Conservation (phyloP, 2,888 invertebrate species). For the Euphydryas editha region DNA sequence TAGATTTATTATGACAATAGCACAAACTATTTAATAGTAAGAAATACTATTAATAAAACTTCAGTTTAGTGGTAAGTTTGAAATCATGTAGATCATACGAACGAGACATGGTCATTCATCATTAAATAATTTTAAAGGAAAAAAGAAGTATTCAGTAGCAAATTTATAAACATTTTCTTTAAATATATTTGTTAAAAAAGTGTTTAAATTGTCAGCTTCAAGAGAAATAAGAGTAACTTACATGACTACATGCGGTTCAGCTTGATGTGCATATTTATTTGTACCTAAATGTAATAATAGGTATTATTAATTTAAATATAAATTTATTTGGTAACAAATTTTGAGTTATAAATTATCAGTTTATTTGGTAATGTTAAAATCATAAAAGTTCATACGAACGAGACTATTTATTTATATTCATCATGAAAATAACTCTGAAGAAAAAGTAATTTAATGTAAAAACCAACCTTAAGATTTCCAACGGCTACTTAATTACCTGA, state of each 20-base stretch:
- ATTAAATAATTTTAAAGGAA: constrained; percentile 28
- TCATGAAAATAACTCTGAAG: constrained; percentile 42
- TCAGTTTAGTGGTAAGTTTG: constrained; percentile 61
- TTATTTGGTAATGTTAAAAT: constrained; percentile 62
- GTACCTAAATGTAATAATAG: neutral
- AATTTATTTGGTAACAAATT: neutral
- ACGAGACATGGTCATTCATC: constrained; percentile 64
- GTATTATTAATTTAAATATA: neutral
- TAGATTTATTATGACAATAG: neutral
- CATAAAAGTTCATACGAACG: constrained; percentile 72
- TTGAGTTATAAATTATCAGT: constrained; percentile 46
- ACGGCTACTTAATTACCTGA: constrained; percentile 52
- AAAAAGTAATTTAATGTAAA: neutral
- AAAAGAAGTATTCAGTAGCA: neutral
- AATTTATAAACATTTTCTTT: neutral
- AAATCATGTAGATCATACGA: constrained; percentile 70
- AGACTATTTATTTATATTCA: constrained; percentile 66
- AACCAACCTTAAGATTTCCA: constrained; percentile 19
- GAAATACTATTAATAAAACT: neutral
- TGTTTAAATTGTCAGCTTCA: neutral
- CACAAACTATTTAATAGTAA: neutral
- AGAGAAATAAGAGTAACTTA: neutral
- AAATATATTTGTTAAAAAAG: neutral
- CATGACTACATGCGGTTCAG: neutral
- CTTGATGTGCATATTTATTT: neutral